phyloP scores from a whole-genome alignment of 2,797 vertebrate species.

The Melanotaenia trifasciata region DNA sequence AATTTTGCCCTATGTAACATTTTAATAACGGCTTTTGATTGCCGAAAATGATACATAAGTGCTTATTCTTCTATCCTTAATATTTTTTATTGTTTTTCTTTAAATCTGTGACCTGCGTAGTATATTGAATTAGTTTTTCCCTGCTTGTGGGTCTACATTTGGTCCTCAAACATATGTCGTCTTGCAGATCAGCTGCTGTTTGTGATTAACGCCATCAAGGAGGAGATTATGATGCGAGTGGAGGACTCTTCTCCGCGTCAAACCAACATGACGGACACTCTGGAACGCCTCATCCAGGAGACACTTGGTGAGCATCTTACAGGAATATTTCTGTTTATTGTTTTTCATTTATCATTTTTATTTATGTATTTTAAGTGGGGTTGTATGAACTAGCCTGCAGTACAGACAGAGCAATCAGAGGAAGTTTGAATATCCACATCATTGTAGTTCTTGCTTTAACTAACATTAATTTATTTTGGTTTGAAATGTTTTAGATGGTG shows the following conservation, averaged over 20 bases:
- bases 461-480: neutral
- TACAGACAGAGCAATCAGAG: too few species aligned
- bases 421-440: neutral
- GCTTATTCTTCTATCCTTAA: too few species aligned
- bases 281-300: conserved; percentile 94
- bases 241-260: conserved; percentile 91
- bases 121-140: neutral
- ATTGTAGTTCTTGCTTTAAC: neutral
- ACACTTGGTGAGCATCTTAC: conserved; percentile 89
- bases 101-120: neutral
- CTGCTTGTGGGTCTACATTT: neutral
- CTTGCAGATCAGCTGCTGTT: conserved; percentile 94
- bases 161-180: neutral
- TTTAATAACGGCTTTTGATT: neutral
- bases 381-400: too few species aligned
- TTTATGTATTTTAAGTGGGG: neutral
- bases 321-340: neutral
- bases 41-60: too few species aligned
- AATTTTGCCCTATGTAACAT: neutral
- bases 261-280: conserved; percentile 92
- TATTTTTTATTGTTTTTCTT: neutral
- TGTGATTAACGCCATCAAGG: conserved; percentile 98
- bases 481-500: neutral
- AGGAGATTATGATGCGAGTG: conserved; percentile 95
- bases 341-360: neutral